Conservation (phyloP, 2,797 vertebrate genomes). For the Myotis pilosus region DNA sequence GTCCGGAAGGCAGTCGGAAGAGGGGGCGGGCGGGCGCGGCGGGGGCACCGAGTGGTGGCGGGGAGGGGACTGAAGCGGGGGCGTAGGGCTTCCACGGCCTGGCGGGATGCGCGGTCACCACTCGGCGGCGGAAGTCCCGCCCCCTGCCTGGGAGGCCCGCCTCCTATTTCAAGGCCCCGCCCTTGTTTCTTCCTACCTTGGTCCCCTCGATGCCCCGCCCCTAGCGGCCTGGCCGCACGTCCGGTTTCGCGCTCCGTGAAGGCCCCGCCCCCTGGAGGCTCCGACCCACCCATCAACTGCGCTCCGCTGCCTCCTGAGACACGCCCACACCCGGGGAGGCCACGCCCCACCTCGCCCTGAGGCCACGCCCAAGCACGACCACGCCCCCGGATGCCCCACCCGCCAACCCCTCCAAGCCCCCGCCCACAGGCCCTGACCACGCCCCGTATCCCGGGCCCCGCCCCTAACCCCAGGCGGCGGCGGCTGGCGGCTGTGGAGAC, state of each 20-base stretch:
- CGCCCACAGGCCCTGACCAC: neutral
- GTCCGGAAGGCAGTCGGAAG: neutral
- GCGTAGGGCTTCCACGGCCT: fast-evolving
- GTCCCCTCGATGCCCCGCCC: neutral
- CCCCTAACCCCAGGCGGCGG: neutral
- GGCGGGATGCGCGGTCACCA: fast-evolving
- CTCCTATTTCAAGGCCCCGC: neutral
- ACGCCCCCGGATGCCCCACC: neutral
- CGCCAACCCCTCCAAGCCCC: neutral
- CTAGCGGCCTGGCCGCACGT: neutral
- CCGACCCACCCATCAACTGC: neutral
- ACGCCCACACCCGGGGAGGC: neutral
- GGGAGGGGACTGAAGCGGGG: neutral
- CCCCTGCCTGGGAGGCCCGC: neutral
- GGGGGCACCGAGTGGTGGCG: neutral
- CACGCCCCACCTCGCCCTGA: neutral
- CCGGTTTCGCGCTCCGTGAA: neutral
- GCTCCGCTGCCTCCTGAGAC: neutral
- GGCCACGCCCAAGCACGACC: neutral
- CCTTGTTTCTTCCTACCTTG: neutral
- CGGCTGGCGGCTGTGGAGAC: neutral
- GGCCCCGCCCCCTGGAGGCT: neutral
- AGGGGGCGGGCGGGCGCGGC: too few relatives aligned
- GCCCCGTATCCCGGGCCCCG: neutral
- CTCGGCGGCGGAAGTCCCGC: neutral